Evolutionary conservation across 2,797 vertebrate species (phyloP), one percentile per base, ranked within the genome.

Genomic region (Sparidentex hasta): DNA sequence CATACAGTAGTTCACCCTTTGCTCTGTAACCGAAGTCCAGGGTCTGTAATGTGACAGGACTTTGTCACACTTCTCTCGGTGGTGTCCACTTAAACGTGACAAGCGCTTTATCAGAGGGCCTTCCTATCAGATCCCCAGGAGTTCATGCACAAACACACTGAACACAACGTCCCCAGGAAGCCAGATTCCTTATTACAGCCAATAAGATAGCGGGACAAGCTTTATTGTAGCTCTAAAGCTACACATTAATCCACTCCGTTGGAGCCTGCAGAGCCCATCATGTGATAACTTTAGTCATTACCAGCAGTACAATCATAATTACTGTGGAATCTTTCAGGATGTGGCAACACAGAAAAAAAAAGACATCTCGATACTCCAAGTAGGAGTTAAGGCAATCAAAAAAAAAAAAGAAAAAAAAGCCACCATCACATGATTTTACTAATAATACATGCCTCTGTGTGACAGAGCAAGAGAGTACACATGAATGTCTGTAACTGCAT

Each of bases 171-270:
- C 83, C 86, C 54, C 79, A 90, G 87, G 83, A 91, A 91, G 83
- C 78, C 64, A 80, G 87, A 72, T 76, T 88, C 80, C 77, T 85
- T 87, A 84, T 89, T 76, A 74, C 76, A 84, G 86, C 85, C 88
- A 89, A 85, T 88, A 66, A 93, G 91, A 93, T 82, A 81, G 80
- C 74, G 54, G 38, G 51, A 43, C 71, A 17, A 65, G 67, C 85
- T 95, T 95, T 95, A 95, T 90, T 89, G 89, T 91, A 46, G 74
- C 70, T 66, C 58, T 57, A 64, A 69, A 52, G 92, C 92, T 94
- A 94, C 91, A 95, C 80, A 95, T 95, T 94, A 95, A 95, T 93
- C 94, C 89, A 86, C 70, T 80, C 80, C 11, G 63, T 61, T 81
- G 64, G 68, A 83, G 76, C 62, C 50, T 82, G 71, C 61, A 72